Evolutionary conservation across 1,140 invertebrate genomes (phyloP).

Genomic region (Campoletis sonorensis): DNA sequence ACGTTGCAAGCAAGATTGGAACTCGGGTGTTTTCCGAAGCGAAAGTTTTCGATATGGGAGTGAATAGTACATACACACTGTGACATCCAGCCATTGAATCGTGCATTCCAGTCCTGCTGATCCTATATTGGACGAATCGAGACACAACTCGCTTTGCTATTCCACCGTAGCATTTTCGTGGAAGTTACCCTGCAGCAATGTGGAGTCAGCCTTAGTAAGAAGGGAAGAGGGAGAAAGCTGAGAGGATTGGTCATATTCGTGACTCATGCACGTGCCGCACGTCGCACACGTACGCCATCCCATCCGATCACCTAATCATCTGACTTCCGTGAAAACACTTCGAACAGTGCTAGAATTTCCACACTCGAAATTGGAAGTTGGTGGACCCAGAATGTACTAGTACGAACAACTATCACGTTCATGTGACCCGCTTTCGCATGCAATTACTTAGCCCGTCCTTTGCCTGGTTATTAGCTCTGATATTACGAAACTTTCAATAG

Average conservation of each 20-base stretch:
- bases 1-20: conserved; percentile 4
- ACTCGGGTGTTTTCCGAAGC: neutral
- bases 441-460: neutral
- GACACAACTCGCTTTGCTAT: neutral
- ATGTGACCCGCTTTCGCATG: neutral
- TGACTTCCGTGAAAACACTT: conserved; percentile 25
- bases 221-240: neutral
- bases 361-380: conserved; percentile 10
- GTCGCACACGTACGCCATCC: neutral
- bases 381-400: neutral
- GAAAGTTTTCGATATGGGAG: neutral
- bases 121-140: neutral
- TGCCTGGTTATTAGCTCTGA: neutral
- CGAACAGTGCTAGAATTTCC: neutral
- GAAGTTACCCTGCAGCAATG: conserved; percentile 6
- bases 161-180: neutral
- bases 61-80: neutral
- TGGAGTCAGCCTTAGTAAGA: neutral
- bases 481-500: neutral
- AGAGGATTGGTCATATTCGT: conserved; percentile 7
- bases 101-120: neutral
- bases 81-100: conserved; percentile 1
- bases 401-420: neutral
- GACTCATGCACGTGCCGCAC: neutral
- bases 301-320: conserved; percentile 29